phyloP scores from a whole-genome alignment of 2,113 vertebrate genomes.

The Notarius lentiginosus region DNA sequence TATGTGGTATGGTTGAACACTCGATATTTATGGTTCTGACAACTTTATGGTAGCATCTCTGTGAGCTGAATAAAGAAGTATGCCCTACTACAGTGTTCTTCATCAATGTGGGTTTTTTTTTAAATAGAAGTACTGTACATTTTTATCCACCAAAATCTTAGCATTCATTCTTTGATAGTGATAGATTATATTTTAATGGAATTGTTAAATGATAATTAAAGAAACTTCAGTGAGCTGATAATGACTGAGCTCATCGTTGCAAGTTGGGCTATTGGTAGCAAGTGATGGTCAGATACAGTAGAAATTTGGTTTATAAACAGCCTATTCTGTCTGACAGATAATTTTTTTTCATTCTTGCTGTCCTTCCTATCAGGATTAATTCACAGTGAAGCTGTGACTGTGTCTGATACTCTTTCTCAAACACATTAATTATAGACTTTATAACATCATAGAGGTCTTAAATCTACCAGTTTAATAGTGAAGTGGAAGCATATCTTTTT shows the following conservation, averaged over 20 bases:
- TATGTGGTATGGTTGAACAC: neutral
- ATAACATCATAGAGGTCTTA: too few relatives aligned
- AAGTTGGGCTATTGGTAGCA: conserved; percentile 8
- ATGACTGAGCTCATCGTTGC: conserved; percentile 18
- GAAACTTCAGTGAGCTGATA: neutral
- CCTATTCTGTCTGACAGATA: too few relatives aligned
- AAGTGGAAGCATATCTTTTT: too few relatives aligned
- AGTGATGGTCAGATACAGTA: neutral
- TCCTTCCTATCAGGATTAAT: too few relatives aligned
- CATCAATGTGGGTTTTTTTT: neutral
- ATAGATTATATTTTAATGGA: neutral
- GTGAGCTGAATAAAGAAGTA: neutral
- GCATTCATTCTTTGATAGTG: neutral
- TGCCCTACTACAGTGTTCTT: neutral
- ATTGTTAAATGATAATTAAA: neutral
- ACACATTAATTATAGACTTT: too few relatives aligned
- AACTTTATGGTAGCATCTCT: neutral
- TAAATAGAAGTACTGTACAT: neutral
- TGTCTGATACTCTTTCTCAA: too few relatives aligned
- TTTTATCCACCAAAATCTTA: neutral
- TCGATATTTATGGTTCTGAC: neutral
- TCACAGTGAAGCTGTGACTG: too few relatives aligned
- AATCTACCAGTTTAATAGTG: too few relatives aligned
- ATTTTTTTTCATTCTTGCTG: too few relatives aligned
- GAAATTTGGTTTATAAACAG: neutral